Base-by-base conservation (phyloP, 2,113 vertebrate genomes). In the Xerus inauris region DNA sequence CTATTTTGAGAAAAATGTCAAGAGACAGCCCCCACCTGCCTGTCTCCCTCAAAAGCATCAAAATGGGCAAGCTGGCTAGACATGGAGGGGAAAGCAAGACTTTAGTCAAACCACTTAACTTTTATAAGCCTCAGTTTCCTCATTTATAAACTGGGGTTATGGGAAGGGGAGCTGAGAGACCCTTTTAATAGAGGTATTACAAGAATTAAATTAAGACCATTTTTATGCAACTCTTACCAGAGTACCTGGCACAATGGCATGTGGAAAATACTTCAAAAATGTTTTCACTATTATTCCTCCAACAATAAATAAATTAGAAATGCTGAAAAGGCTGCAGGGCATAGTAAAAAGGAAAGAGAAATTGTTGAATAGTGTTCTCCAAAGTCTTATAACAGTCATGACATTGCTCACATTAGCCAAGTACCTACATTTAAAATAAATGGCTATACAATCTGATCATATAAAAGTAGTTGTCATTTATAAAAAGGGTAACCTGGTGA, bases 401-500 rank as follows among this genome's bases (percentile, higher is more conserved):
- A 16, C 42, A 35, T 69, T 10, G 11, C 80, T 92, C 83, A 94
- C 47, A 30, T 94, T 88, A 95, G 77, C 69, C 65, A 97, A 88
- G 64, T 83, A 35, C 77, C 97, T 47, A 30, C 62, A 16, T 84
- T 92, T 95, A 91, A 96, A 95, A 95, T 87, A 94, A 96, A 95
- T 57, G 64, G 45, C 87, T 87, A 20, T 42, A 75, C 8, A 30
- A 38, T 42, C 69, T 81, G 84, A 94, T 73, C 51, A 22, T 30
- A n/a, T 0, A 30, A 51, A 94, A 75, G 45, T 19, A 69, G 82
- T 57, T 38, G 80, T 87, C 79, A 32, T 87, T 95, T 89, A 84
- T 9, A 71, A 14, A 80, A 17, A 28, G 49, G 62, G 51, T n/a
- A 59, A 28, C 84, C 91, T 84, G 32, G 59, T 26, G 75, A 80